phyloP scores from a whole-genome alignment of 2,797 vertebrate species.

The Enteromius radiatus region DNA sequence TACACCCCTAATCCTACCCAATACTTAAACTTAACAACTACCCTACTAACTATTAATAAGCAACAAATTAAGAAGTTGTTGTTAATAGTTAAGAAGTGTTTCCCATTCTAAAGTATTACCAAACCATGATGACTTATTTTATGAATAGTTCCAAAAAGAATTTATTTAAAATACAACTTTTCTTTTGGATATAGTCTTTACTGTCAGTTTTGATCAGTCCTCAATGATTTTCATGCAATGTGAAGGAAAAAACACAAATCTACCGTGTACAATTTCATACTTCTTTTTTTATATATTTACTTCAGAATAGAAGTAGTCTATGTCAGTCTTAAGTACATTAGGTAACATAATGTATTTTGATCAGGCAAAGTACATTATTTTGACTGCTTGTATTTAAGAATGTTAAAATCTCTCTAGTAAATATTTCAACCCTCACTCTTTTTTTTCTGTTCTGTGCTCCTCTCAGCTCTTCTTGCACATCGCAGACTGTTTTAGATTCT shows the following conservation, averaged over 20 bases:
- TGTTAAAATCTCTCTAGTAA: neutral
- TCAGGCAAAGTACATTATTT: neutral
- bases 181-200: neutral
- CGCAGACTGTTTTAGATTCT: slow-evolving; percentile 3
- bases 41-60: too few relatives aligned
- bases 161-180: neutral
- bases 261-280: neutral
- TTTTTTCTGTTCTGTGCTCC: neutral
- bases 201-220: neutral
- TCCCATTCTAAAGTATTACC: too few relatives aligned
- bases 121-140: neutral
- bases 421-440: neutral
- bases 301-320: neutral
- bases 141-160: neutral
- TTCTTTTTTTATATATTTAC: neutral
- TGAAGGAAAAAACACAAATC: neutral
- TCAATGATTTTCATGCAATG: neutral
- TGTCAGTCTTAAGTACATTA: neutral
- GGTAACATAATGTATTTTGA: neutral
- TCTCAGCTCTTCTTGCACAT: neutral
- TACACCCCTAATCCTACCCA: too few relatives aligned
- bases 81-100: too few relatives aligned
- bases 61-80: too few relatives aligned
- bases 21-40: too few relatives aligned
- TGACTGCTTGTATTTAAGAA: neutral